Base-by-base conservation (phyloP, 2,797 vertebrate genomes). In the Rhincodon typus region DNA sequence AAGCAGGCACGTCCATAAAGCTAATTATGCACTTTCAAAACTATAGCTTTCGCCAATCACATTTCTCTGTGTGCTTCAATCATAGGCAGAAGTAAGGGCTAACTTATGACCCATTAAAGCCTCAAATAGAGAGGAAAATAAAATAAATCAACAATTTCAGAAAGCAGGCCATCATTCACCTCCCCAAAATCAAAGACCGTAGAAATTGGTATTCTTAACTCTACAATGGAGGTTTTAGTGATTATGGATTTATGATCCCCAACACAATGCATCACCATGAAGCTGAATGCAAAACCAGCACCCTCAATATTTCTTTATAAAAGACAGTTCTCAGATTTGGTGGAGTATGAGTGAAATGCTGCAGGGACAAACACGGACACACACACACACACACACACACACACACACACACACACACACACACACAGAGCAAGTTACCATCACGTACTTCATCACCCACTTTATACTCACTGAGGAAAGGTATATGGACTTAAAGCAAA, bases 101-200 rank as follows among this genome's bases (percentile, higher is more conserved):
- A 27, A 50, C 25, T 72, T 94, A 72, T 21, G 42, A 72, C 46
- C 57, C 66, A 67, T 12, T 38, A 93, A 93, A 67, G 5, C 12
- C 69, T 94, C 21, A 30, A 94, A 66, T 17, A 38, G 72, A n/a
- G 62, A 67, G 90, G 34, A 23, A 93, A 93, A 84, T 42, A 90
- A 90, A 90, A 90, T 12, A 90, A 90, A 50, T 27, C 38, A 46
- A 3, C 69, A 74, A 74, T 94, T 94, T 94, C 69, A 94, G 38
- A 72, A 94, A 90, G 46, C 23, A 50, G 87, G 30, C 30, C 34
- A 94, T 72, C 42, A 94, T 94, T 74, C 46, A 30, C 7, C 53
- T n/a, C 87, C 21, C 69, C 93, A 91, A 38, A 91, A 91, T 7
- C 66, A 93, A 77, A 67, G 62, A 93, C 34, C n/a, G 8, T 67